Evolutionary conservation across 2,113 vertebrate genomes (phyloP).

Genomic region (Neotragus moschatus): DNA sequence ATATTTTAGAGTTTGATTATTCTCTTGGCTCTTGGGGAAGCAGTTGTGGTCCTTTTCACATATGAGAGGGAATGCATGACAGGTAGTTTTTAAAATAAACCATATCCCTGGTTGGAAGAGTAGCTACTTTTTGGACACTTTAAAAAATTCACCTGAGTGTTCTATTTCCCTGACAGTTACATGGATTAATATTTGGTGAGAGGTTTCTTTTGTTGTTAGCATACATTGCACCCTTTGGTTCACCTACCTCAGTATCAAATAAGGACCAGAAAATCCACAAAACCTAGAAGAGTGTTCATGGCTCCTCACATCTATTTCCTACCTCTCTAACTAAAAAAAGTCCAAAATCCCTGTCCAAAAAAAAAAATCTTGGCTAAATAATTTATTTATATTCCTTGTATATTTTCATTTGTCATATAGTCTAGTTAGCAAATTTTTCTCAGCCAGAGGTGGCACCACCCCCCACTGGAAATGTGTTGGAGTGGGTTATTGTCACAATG

Average conservation of each 20-base stretch:
- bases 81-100: neutral
- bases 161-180: neutral
- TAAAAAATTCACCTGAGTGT: neutral
- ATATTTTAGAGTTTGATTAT: neutral
- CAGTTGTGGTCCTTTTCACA: neutral
- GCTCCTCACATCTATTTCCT: neutral
- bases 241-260: neutral
- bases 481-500: neutral
- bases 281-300: neutral
- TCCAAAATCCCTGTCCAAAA: neutral
- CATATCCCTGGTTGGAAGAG: neutral
- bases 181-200: neutral
- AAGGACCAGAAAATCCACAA: neutral
- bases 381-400: neutral
- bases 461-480: neutral
- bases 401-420: slow-evolving; percentile 7
- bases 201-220: neutral
- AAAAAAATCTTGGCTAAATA: neutral
- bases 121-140: neutral
- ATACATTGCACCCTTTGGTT: neutral
- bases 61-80: neutral
- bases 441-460: neutral
- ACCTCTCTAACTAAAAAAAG: neutral
- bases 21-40: neutral
- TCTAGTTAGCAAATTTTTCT: slow-evolving; percentile 15